A percentile compares a stretch with the other conserved stretches of the same genome.
These are phyloP conservation scores for Pseudomyrmex concolor DNA, from an alignment of 1,140 invertebrate species.

Conservation along the genomic window DNA sequence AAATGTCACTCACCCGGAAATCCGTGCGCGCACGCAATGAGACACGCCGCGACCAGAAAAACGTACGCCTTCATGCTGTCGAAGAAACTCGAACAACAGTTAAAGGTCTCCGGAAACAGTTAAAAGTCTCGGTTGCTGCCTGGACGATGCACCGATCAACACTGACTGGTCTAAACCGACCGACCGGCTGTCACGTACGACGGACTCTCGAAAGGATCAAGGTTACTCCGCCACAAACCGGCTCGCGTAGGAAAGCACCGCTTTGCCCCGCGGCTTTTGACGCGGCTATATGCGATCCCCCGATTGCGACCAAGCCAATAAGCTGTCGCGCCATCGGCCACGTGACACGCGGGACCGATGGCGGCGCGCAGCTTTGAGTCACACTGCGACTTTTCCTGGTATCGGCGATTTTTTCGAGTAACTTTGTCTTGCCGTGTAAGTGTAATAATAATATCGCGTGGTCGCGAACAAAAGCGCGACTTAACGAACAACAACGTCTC, in stretches of 20 bases:
- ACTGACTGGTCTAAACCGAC: conserved; percentile 58
- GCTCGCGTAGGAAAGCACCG: conserved; percentile 62
- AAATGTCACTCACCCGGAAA: conserved; percentile 77
- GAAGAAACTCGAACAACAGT: conserved; percentile 2
- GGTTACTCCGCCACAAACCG: conserved; percentile 70
- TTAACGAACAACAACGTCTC: not conserved
- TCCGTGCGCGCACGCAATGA: conserved; percentile 73
- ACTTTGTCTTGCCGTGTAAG: not conserved
- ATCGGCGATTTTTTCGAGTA: not conserved
- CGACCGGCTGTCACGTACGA: conserved; percentile 66
- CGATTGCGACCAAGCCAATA: conserved; percentile 47
- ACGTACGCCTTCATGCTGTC: conserved; percentile 63
- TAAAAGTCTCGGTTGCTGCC: conserved; percentile 39
- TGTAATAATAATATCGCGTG: not conserved
- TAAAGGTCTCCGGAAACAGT: conserved; percentile 11
- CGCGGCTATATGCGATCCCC: conserved; percentile 58
- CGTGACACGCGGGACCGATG: not conserved
- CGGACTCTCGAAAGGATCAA: conserved; percentile 71
- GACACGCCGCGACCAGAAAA: conserved; percentile 62
- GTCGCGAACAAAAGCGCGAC: not conserved
- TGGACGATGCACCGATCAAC: conserved; percentile 64
- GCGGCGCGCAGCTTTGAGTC: conserved; percentile 34
- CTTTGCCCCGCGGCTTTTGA: conserved; percentile 62
- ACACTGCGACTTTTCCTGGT: conserved; percentile 46
- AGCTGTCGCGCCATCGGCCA: not conserved